Base-by-base conservation (phyloP, 2,797 vertebrate genomes). In the Merluccius polli region DNA sequence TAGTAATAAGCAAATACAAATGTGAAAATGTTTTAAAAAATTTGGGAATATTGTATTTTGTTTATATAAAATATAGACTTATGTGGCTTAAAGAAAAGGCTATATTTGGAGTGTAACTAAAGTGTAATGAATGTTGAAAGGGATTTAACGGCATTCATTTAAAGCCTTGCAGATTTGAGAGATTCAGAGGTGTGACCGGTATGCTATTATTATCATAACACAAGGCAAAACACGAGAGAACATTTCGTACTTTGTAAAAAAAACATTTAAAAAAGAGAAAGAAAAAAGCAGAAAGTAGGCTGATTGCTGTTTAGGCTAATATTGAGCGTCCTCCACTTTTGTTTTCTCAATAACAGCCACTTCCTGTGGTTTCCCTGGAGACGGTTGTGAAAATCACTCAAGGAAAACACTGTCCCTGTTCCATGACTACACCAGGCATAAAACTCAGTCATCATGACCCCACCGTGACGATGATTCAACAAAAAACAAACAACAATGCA, bases 391-490 rank as follows among this genome's bases (percentile, higher is more conserved):
- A 75, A 68, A 78, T 78, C 41, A 18, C 41, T 48, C 44, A 59
- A 59, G 52, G 52, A 59, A 81, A 80, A 81, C 82, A 75, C 71
- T 33, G 16, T 36, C 52, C 73, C 67, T 4, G 32, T 48, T 48
- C 52, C 59, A 69, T 68, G 68, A 75, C 77, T 73, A 21, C n/a
- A 31, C 5, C 70, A 67, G 21, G 70, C 78, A 8, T 11, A 73
- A 59, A 72, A 86, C 72, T 30, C 72, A 36, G 44, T 48, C 77
- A 52, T 81, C 83, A 30, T 70, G 24, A 59, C 68, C 79, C 81
- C 74, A 70, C 16, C 78, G 70, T n/a, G n/a, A n/a, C n/a, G n/a
- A 33, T 89, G 86, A 90, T 83, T 89, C 89, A 90, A 83, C 85
- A 69, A 88, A 72, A 74, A 18, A 78, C 44, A 71, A 83, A 74